phyloP scores from a whole-genome alignment of 2,888 invertebrate genomes.

The Lycia hirtaria region DNA sequence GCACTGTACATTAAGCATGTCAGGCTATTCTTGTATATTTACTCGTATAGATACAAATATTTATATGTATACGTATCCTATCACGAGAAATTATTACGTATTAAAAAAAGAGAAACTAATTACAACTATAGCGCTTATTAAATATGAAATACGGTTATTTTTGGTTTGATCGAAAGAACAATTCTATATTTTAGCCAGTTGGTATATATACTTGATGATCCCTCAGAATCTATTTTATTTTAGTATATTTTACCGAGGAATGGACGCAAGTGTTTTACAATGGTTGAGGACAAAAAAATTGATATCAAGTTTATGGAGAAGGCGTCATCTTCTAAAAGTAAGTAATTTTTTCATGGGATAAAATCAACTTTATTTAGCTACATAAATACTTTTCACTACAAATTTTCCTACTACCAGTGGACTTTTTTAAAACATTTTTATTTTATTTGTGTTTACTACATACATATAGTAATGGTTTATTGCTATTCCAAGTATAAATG shows the following conservation, averaged over 20 bases:
- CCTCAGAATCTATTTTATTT: slow-evolving; percentile 21
- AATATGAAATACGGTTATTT: not conserved
- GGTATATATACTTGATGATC: slow-evolving; percentile 40
- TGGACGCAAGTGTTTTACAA: slow-evolving; percentile 38
- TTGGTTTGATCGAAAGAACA: not conserved
- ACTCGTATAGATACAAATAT: slow-evolving; percentile 14
- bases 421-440: too few species aligned
- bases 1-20: slow-evolving; percentile 8
- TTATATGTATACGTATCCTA: slow-evolving; percentile 9
- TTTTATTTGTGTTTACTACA: too few species aligned
- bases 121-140: not conserved
- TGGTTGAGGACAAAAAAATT: slow-evolving; percentile 38
- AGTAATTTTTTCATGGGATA: slow-evolving; percentile 29
- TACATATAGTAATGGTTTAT: too few species aligned
- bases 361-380: not conserved
- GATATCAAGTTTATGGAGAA: slow-evolving; percentile 40
- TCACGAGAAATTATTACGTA: slow-evolving; percentile 11
- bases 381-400: too few species aligned
- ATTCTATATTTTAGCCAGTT: not conserved
- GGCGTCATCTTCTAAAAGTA: slow-evolving; percentile 41
- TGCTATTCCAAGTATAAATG: too few species aligned
- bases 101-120: not conserved
- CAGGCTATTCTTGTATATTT: slow-evolving; percentile 24
- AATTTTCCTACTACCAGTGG: too few species aligned
- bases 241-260: slow-evolving; percentile 35